Conservation (phyloP, 2,888 invertebrate species). For the Drosophila hamatofila region DNA sequence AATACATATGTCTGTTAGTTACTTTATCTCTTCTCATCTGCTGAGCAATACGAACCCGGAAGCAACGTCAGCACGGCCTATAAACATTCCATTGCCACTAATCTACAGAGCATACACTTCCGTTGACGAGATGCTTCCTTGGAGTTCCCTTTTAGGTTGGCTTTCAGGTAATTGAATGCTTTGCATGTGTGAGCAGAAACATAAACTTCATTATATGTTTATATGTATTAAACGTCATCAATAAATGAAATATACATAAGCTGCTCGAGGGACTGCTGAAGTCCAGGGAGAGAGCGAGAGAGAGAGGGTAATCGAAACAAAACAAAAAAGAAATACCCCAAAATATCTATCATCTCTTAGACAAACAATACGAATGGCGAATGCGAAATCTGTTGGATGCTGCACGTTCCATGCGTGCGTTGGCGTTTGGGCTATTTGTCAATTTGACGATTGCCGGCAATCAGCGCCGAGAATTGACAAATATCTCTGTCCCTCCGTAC, state of each 20-base stretch:
- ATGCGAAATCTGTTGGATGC: constrained; percentile 9
- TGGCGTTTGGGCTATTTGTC: constrained; percentile 63
- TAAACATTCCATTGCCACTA: constrained; percentile 69
- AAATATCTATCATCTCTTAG: constrained; percentile 71
- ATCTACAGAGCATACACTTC: constrained; percentile 64
- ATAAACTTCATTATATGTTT: constrained; percentile 71
- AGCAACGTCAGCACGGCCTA: constrained; percentile 46
- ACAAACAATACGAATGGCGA: constrained; percentile 53
- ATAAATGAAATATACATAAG: constrained; percentile 41
- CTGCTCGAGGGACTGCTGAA: constrained; percentile 11
- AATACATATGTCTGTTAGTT: not conserved
- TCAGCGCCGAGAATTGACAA: constrained; percentile 66
- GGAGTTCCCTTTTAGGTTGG: not conserved
- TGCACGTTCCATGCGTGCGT: constrained; percentile 65
- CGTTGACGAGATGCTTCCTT: constrained; percentile 47
- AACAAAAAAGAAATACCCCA: constrained; percentile 37
- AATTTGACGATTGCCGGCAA: constrained; percentile 72
- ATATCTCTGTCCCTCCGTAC: constrained; percentile 33
- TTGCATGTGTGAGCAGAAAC: constrained; percentile 37
- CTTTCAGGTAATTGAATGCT: constrained; percentile 59
- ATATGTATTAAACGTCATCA: constrained; percentile 75
- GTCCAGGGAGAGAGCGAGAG: not conserved
- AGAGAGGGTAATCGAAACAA: not conserved
- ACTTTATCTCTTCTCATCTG: not conserved
- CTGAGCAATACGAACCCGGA: constrained; percentile 33